A percentile compares a stretch with the other conserved stretches of the same genome.
Evolutionary conservation across 2,113 vertebrate genomes (phyloP).

Genomic region (Cyphomyrus discorhynchus): DNA sequence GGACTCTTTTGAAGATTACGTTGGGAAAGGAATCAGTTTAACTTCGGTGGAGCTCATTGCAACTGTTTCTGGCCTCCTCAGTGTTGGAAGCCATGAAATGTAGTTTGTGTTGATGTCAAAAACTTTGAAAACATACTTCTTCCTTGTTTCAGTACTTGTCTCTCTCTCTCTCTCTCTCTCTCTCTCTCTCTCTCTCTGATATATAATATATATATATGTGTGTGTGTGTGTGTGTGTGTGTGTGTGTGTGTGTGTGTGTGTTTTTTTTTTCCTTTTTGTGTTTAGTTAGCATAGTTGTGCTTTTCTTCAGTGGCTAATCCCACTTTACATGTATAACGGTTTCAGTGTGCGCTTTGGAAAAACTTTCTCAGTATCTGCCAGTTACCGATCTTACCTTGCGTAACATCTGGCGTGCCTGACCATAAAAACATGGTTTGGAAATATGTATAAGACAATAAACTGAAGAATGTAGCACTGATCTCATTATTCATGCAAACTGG

Average conservation of each 20-base stretch:
- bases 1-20: slow-evolving; percentile 22
- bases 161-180: background rate
- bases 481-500: background rate
- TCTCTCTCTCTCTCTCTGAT: background rate
- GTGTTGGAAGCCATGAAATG: slow-evolving; percentile 27
- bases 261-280: background rate
- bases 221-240: no score
- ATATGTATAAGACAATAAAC: background rate
- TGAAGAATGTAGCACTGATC: background rate
- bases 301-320: background rate
- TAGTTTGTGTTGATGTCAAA: slow-evolving; percentile 26
- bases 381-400: background rate
- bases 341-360: background rate
- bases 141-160: background rate
- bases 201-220: no score
- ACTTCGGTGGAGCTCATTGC: slow-evolving; percentile 20
- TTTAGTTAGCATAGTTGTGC: background rate
- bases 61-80: slow-evolving; percentile 14
- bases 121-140: background rate
- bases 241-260: no score
- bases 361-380: background rate
- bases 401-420: background rate
- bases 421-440: background rate
- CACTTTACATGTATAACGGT: background rate
- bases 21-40: slow-evolving; percentile 32